Percentiles rank a stretch among this genome's conserved stretches.
Evolutionary conservation across 1,140 invertebrate genomes (phyloP).

Genomic region (Alviniconcha marisindica): DNA sequence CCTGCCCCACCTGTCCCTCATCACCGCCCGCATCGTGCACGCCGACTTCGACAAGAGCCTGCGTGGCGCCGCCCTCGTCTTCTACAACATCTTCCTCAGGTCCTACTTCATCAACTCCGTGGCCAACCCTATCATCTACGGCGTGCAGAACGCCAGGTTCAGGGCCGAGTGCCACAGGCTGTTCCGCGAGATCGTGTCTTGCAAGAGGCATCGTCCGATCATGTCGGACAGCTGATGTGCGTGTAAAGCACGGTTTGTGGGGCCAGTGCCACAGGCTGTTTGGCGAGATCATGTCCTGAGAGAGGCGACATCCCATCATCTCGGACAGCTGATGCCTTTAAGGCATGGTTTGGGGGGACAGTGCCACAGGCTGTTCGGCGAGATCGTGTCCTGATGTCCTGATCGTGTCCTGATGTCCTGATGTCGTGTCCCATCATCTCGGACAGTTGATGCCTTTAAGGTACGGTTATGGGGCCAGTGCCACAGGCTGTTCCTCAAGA

Average conservation of each 20-base stretch:
- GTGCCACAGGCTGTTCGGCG: too few relatives aligned
- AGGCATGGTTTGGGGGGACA: too few relatives aligned
- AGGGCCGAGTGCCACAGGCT: slow-evolving; percentile 24
- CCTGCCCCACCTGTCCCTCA: slow-evolving; percentile 48
- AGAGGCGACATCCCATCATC: too few relatives aligned
- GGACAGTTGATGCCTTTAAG: slow-evolving; percentile 47
- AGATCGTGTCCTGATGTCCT: too few relatives aligned
- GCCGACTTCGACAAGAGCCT: slow-evolving; percentile 41
- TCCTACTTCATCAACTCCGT: slow-evolving; percentile 52
- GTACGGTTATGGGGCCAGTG: slow-evolving; percentile 43
- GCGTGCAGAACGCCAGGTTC: slow-evolving; percentile 41
- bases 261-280: too few relatives aligned
- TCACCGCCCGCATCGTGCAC: slow-evolving; percentile 32
- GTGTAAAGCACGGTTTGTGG: too few relatives aligned
- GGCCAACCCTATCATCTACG: slow-evolving; percentile 52
- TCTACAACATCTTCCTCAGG: slow-evolving; percentile 49
- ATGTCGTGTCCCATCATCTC: slow-evolving; percentile 50
- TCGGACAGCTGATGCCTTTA: too few relatives aligned
- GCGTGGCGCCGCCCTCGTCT: slow-evolving; percentile 33
- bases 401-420: too few relatives aligned
- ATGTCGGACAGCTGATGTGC: background rate
- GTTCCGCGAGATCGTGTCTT: background rate
- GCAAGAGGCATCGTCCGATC: background rate
- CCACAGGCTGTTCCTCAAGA: background rate
- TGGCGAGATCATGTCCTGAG: too few relatives aligned